Conservation (phyloP, 2,888 invertebrate species). For the Cerceris rybyensis region DNA sequence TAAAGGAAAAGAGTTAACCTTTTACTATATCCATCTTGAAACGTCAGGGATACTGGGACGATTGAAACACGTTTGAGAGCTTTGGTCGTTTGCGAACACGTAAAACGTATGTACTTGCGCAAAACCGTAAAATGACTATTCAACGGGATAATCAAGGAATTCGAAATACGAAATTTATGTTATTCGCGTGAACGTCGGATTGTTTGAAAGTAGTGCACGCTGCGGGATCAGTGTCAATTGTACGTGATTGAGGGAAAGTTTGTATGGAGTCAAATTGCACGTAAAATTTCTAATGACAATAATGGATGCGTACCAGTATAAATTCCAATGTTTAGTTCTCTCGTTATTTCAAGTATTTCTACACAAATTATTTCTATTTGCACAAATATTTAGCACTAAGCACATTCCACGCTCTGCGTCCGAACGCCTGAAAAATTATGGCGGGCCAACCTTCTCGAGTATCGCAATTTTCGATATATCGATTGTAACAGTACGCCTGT, state of each 20-base stretch:
- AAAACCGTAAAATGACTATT: slow-evolving; percentile 43
- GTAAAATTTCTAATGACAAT: too few relatives aligned
- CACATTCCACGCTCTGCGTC: too few relatives aligned
- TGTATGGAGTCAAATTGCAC: not conserved
- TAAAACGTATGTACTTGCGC: slow-evolving; percentile 37
- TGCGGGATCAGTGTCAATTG: not conserved
- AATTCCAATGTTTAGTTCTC: too few relatives aligned
- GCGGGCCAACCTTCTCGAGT: too few relatives aligned
- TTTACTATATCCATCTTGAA: slow-evolving; percentile 44
- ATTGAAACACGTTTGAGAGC: slow-evolving; percentile 36
- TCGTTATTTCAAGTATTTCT: too few relatives aligned
- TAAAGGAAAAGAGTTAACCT: slow-evolving; percentile 42
- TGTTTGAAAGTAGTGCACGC: not conserved
- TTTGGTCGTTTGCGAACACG: slow-evolving; percentile 23
- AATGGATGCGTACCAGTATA: too few relatives aligned
- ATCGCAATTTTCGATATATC: too few relatives aligned
- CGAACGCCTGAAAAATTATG: too few relatives aligned
- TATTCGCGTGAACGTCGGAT: not conserved
- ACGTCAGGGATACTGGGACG: slow-evolving; percentile 16
- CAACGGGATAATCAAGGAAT: slow-evolving; percentile 13
- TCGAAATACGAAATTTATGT: not conserved
- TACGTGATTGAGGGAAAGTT: not conserved
- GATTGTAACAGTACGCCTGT: too few relatives aligned
- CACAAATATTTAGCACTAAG: too few relatives aligned
- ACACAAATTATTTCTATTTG: too few relatives aligned